Base-by-base conservation (phyloP, 1,140 invertebrate species). In the Atta texana region DNA sequence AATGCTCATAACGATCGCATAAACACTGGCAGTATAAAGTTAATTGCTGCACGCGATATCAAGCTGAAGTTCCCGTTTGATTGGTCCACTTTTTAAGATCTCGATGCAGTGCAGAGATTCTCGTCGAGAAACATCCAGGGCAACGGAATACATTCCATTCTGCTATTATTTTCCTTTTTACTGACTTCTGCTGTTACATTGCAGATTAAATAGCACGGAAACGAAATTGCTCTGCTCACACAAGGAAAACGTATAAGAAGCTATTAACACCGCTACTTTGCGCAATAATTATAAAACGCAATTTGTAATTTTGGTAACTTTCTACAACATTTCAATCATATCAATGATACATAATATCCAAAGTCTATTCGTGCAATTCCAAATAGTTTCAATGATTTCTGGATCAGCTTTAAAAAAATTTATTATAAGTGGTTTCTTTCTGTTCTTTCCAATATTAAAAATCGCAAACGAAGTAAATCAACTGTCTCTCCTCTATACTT, bases 21-120 rank as follows among this genome's bases (percentile, higher is more conserved):
- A 87, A 87, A 87, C n/a, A 61, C 24, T 49, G 34, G 51, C 24
- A 39, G 49, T 63, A 66, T n/a, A 34, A 85, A 61, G 59, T 87
- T 87, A 87, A 85, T 84, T 75, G 71, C 61, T 51, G 14, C 14
- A 12, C 16, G 75, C 18, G 34, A 86, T 69, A 85, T 57, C 49
- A 21, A 61, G 6, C 7, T 75, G 34, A 75, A 82, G 28, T 34
- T 14, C 21, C 21, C 55, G 28, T 84, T 44, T 74, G 24, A 84
- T 74, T 84, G 57, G 39, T 75, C 69, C 24, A 84, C 69, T 84
- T 84, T 63, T 84, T 39, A 55, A 82, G 55, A 49, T 55, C 18
- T 24, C 55, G 39, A 75, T 74, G 21, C 34, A 21, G 57, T 12
- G 18, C 12, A 24, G 7, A 82, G 80, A 74, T 74, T 59, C 21